These are phyloP conservation scores for Melieria omissa DNA, from an alignment of 2,888 invertebrate species.

Conservation along the genomic window DNA sequence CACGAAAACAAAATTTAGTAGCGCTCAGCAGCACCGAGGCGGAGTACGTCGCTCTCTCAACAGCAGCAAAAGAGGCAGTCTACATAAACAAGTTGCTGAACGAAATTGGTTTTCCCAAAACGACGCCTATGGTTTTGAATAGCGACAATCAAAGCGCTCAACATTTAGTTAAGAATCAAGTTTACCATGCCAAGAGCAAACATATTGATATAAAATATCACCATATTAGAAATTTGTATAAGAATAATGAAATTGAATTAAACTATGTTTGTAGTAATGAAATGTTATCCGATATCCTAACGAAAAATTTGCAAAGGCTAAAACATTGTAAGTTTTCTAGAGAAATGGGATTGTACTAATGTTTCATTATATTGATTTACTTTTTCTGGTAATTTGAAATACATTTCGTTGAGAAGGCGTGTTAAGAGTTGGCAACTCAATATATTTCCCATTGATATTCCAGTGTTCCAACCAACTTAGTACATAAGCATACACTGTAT, in stretches of 20 bases:
- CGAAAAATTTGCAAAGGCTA: no score
- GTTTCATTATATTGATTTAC: no score
- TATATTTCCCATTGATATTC: no score
- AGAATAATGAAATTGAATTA: constrained; percentile 15
- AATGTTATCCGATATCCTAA: no score
- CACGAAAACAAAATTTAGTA: constrained; percentile 38
- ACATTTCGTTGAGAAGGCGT: constrained; percentile 5
- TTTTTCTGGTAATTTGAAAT: not conserved
- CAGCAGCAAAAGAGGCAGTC: constrained; percentile 36
- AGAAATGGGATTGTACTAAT: no score
- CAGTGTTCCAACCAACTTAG: no score
- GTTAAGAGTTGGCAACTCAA: not conserved
- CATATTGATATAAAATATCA: constrained; percentile 27
- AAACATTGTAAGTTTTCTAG: no score
- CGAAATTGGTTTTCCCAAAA: constrained; percentile 7
- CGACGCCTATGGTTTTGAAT: not conserved
- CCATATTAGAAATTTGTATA: constrained; percentile 6
- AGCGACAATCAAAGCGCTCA: constrained; percentile 20
- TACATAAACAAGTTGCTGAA: constrained; percentile 29
- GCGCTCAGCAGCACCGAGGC: constrained; percentile 40
- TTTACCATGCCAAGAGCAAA: constrained; percentile 15
- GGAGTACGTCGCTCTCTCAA: constrained; percentile 34
- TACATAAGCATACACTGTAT: no score
- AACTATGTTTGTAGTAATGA: constrained; percentile 23
- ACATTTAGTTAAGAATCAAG: constrained; percentile 18